Evolutionary conservation across 2,888 invertebrate species (phyloP).

Genomic region (Phalera bucephala): DNA sequence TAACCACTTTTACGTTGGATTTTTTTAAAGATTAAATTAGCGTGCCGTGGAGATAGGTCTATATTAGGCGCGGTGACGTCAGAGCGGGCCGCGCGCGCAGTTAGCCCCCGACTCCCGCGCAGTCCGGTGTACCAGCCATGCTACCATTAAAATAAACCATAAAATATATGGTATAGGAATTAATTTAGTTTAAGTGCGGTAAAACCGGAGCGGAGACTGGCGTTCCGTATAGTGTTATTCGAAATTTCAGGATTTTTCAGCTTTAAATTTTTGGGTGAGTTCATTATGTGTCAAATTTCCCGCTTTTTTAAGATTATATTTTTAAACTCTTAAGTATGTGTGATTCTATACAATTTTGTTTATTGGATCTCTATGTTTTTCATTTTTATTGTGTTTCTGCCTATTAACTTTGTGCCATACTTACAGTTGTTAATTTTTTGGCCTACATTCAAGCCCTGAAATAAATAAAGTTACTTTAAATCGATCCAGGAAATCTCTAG

Average conservation of each 20-base stretch:
- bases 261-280: conserved; percentile 46
- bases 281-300: conserved; percentile 5
- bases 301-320: too few species aligned
- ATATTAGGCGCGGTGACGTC: conserved; percentile 75
- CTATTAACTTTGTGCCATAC: too few species aligned
- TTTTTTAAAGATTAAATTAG: conserved; percentile 35
- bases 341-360: too few species aligned
- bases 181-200: conserved; percentile 32
- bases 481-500: too few species aligned
- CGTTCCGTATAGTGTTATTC: conserved; percentile 37
- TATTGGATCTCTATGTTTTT: too few species aligned
- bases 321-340: too few species aligned
- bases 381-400: too few species aligned
- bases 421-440: too few species aligned
- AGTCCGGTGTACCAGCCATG: conserved; percentile 46
- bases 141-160: conserved; percentile 37
- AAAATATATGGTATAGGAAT: conserved; percentile 42
- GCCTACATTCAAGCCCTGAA: too few species aligned
- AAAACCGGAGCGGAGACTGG: conserved; percentile 29
- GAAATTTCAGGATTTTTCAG: conserved; percentile 49
- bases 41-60: conserved; percentile 41
- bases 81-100: conserved; percentile 59
- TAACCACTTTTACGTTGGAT: conserved; percentile 14
- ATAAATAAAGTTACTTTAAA: too few species aligned
- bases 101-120: conserved; percentile 64